Base-by-base conservation (phyloP, 2,797 vertebrate genomes). In the Enteromius radiatus region DNA sequence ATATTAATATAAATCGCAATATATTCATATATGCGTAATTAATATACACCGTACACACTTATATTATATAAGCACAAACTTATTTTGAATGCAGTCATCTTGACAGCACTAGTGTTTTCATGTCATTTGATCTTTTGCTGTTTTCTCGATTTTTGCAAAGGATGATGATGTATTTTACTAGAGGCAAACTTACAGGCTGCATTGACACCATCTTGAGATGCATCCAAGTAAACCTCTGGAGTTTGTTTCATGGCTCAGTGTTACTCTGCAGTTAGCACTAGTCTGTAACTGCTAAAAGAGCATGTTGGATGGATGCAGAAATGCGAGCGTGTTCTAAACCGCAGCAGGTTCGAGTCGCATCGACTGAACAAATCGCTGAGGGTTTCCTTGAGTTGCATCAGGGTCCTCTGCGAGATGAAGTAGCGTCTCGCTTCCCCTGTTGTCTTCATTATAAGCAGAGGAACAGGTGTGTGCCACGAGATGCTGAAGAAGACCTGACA, bases 371-470 rank as follows among this genome's bases (percentile, higher is more conserved):
- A 45, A 49, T 76, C 63, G 43, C 63, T 56, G 31, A 75, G 61
- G 69, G 82, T 93, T 93, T 92, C 91, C 85, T 49, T 54, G 84
- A 80, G 88, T 93, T 94, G 91, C 93, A 91, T 94, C 93, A 92
- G 89, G 91, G 89, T 91, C 85, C 87, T 82, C 79, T 80, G 83
- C 89, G 88, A 83, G 77, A 65, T 31, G 43, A 52, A 56, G 89
- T 89, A 43, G 41, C n/a, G 86, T 89, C 91, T 89, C 86, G 56
- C 84, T 87, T 89, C 90, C 81, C 86, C 86, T 87, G 86, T 89
- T 84, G 88, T 90, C 91, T 88, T 91, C 88, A 79, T 89, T 87
- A 86, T 6, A 86, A 78, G 54, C 10, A 73, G 77, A 84, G 85
- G 85, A 90, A 89, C 88, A 91, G 85, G 85, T 91, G 92, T 89